phyloP scores from a whole-genome alignment of 2,888 invertebrate genomes.

The Drosophila ezoana region DNA sequence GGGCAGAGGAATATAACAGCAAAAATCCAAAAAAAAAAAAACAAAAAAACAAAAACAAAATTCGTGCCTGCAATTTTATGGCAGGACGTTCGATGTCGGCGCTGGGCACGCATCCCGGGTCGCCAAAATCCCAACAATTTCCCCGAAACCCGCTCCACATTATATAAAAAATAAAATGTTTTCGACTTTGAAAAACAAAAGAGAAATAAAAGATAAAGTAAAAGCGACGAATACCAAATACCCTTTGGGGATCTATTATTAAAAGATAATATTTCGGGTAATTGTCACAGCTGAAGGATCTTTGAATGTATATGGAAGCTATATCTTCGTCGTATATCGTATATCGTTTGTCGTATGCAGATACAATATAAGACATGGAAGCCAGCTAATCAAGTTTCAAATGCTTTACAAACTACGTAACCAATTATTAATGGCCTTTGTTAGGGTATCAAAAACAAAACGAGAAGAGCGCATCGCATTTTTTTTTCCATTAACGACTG shows the following conservation, averaged over 20 bases:
- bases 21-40: too few species aligned
- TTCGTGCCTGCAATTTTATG: conserved; percentile 74
- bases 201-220: conserved; percentile 11
- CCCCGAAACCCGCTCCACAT: conserved; percentile 28
- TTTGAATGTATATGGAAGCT: too few species aligned
- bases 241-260: not conserved
- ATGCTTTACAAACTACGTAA: not conserved
- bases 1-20: not conserved
- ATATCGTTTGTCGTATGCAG: too few species aligned
- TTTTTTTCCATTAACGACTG: conserved; percentile 66
- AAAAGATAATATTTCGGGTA: too few species aligned
- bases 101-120: conserved; percentile 47
- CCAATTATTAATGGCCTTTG: not conserved
- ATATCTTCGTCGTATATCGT: too few species aligned
- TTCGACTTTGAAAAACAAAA: conserved; percentile 32
- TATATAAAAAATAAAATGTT: conserved; percentile 22
- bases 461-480: conserved; percentile 46
- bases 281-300: too few species aligned
- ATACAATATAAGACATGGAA: too few species aligned
- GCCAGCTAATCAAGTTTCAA: too few species aligned
- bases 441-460: conserved; percentile 33
- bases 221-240: conserved; percentile 1
- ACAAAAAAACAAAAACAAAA: conserved; percentile 43
- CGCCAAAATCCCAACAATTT: conserved; percentile 38
- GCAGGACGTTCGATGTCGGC: conserved; percentile 69